Evolutionary conservation across 1,140 invertebrate species (phyloP).

Genomic region (Schlechtendalia chinensis): DNA sequence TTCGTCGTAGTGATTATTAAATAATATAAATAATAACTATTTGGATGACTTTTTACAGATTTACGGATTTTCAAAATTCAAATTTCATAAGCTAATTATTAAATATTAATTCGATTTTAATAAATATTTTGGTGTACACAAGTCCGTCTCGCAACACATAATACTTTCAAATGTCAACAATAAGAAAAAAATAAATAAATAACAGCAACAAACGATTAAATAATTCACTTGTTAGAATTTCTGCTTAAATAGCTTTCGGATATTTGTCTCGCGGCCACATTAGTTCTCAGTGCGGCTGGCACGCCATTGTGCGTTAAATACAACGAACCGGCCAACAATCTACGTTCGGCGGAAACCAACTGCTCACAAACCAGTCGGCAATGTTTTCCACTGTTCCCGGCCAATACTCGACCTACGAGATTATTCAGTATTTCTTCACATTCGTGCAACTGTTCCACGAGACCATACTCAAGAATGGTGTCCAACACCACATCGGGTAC

Average conservation of each 20-base stretch:
- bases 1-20: no score
- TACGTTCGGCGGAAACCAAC: constrained; percentile 4
- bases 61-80: no score
- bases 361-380: constrained; percentile 34
- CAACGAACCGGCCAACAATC: constrained; percentile 30
- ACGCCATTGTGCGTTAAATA: constrained; percentile 18
- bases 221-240: constrained; percentile 36
- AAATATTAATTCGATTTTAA: no score
- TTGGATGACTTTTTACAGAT: no score
- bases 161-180: no score
- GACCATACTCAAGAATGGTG: constrained; percentile 39
- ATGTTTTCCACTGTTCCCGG: constrained; percentile 30
- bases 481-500: constrained; percentile 36
- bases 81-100: no score
- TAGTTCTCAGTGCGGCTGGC: constrained; percentile 24
- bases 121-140: no score
- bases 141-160: no score
- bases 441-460: constrained; percentile 27
- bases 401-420: constrained; percentile 12
- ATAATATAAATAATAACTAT: no score
- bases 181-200: no score
- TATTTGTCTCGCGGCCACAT: constrained; percentile 38
- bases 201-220: not conserved
- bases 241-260: constrained; percentile 37
- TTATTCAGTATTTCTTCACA: constrained; percentile 37